These are phyloP conservation scores for Dinoponera quadriceps DNA, from an alignment of 1,140 invertebrate genomes.

Conservation along the genomic window DNA sequence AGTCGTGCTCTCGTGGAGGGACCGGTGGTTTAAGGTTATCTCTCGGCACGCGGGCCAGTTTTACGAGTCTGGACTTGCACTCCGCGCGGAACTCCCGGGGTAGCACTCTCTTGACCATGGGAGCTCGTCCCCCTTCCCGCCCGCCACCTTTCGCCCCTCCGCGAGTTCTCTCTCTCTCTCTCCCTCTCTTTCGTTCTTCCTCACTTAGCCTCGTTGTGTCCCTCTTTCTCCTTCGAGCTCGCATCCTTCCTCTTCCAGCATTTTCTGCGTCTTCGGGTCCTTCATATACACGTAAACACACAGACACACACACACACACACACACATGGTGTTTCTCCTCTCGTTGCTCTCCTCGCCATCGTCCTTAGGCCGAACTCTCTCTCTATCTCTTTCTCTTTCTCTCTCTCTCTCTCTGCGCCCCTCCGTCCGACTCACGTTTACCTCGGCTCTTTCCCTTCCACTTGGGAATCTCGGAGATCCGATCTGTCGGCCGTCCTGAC, in stretches of 20 bases:
- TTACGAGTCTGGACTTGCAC: constrained; percentile 54
- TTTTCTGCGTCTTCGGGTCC: constrained; percentile 45
- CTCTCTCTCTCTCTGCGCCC: constrained; percentile 23
- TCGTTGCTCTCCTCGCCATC: constrained; percentile 33
- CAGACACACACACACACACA: constrained; percentile 7
- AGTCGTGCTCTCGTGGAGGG: constrained; percentile 58
- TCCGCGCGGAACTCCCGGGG: constrained; percentile 49
- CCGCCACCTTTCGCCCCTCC: neutral
- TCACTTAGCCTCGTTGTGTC: too few relatives aligned
- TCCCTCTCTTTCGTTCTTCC: neutral
- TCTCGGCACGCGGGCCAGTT: constrained; percentile 50
- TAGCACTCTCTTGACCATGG: constrained; percentile 26
- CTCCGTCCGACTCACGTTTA: constrained; percentile 24
- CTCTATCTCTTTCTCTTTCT: neutral
- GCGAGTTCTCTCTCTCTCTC: constrained; percentile 1
- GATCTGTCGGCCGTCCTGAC: constrained; percentile 77
- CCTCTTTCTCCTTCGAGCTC: neutral
- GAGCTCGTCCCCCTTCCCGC: neutral
- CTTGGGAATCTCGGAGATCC: constrained; percentile 71
- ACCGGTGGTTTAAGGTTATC: constrained; percentile 65
- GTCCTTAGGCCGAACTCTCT: constrained; percentile 17
- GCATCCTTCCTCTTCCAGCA: neutral
- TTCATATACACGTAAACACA: constrained; percentile 21
- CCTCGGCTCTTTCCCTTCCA: constrained; percentile 46
- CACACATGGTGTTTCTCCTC: constrained; percentile 34